phyloP scores from a whole-genome alignment of 2,113 vertebrate genomes.

The Pseudopodoces humilis region DNA sequence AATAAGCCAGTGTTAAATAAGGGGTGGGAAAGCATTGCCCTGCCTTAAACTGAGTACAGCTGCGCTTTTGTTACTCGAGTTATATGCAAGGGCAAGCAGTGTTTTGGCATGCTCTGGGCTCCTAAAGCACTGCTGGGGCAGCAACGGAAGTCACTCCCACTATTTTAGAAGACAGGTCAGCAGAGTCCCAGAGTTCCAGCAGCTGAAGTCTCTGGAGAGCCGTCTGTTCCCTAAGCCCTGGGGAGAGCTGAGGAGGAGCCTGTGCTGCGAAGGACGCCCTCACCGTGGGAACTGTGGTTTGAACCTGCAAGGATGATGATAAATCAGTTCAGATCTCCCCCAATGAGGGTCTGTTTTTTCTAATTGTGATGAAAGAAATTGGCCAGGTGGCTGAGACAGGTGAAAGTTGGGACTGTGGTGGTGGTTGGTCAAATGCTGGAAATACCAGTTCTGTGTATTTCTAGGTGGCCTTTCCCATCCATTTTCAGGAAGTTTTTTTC shows the following conservation, averaged over 20 bases:
- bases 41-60: constrained; percentile 9
- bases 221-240: background rate
- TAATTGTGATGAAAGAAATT: background rate
- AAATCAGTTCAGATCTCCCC: background rate
- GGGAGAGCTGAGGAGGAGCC: constrained; percentile 29
- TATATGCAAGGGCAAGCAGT: background rate
- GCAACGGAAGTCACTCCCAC: constrained; percentile 28
- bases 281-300: constrained; percentile 17
- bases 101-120: constrained; percentile 20
- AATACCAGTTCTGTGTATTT: background rate
- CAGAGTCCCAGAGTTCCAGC: constrained; percentile 17
- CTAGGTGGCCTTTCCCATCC: background rate
- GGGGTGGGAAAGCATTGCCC: constrained; percentile 23
- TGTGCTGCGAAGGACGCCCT: background rate
- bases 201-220: constrained; percentile 32
- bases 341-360: background rate
- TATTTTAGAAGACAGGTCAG: constrained; percentile 36
- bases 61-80: background rate
- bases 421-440: background rate
- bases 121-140: background rate
- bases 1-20: constrained; percentile 3
- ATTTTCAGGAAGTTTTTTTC: background rate
- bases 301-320: background rate
- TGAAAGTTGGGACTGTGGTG: background rate
- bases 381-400: background rate